phyloP scores from a whole-genome alignment of 2,797 vertebrate genomes.

The Sebastes umbrosus region DNA sequence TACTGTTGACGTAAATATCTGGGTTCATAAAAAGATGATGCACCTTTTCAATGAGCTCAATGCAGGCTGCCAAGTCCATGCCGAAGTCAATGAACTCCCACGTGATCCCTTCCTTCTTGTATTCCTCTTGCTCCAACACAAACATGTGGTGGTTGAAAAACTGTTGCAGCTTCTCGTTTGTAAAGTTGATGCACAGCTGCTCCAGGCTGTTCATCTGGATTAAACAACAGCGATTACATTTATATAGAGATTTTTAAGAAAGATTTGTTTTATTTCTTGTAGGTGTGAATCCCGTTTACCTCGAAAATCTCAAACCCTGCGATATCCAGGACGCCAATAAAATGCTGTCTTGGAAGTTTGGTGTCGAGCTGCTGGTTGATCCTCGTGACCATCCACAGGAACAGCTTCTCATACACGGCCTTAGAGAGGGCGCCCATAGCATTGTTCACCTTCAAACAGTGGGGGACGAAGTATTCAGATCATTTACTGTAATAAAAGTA shows the following conservation, averaged over 20 bases:
- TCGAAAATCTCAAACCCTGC: slow-evolving; percentile 91
- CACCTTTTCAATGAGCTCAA: slow-evolving; percentile 80
- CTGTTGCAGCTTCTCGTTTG: slow-evolving; percentile 82
- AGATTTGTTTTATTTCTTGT: not conserved
- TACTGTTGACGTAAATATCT: not conserved
- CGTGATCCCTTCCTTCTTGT: slow-evolving; percentile 82
- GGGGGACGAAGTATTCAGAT: not conserved
- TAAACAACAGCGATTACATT: not conserved
- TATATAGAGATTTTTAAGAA: not conserved
- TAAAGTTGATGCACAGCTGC: slow-evolving; percentile 83
- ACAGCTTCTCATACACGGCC: slow-evolving; percentile 87
- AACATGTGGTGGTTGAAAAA: slow-evolving; percentile 85
- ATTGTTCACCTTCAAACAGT: slow-evolving; percentile 79
- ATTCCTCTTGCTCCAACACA: slow-evolving; percentile 83
- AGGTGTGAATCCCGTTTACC: slow-evolving; percentile 58
- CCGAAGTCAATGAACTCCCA: slow-evolving; percentile 82
- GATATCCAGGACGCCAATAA: slow-evolving; percentile 88
- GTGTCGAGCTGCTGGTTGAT: slow-evolving; percentile 90
- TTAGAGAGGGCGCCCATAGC: slow-evolving; percentile 85
- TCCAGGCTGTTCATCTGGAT: slow-evolving; percentile 68
- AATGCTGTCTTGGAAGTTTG: slow-evolving; percentile 86
- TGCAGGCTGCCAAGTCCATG: slow-evolving; percentile 81
- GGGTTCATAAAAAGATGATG: not conserved
- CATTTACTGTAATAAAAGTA: not conserved
- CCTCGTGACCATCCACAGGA: slow-evolving; percentile 88